Evolutionary conservation across 2,888 invertebrate species (phyloP).

Genomic region (Encarsia formosa): DNA sequence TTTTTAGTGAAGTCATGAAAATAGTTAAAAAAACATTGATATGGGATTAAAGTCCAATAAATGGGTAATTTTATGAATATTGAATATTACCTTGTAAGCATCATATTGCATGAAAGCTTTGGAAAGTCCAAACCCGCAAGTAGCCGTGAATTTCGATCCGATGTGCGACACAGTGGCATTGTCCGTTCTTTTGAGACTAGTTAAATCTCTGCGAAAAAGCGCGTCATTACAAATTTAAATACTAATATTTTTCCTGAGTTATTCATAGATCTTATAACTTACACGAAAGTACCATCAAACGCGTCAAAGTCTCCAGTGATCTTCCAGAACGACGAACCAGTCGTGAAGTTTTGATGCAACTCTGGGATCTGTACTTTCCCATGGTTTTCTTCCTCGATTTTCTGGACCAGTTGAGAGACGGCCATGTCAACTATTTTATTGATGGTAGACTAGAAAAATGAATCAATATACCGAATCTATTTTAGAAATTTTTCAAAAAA

Average conservation of each 20-base stretch:
- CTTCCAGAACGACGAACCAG: conserved; percentile 25
- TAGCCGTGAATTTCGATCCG: conserved; percentile 26
- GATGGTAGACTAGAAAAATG: conserved; percentile 12
- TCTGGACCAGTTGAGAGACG: conserved; percentile 18
- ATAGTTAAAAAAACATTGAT: too few relatives aligned
- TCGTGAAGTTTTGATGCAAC: conserved; percentile 24
- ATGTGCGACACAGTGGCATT: conserved; percentile 27
- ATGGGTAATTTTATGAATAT: neutral
- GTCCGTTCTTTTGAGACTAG: conserved; percentile 30
- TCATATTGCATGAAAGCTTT: conserved; percentile 26
- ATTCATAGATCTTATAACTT: neutral
- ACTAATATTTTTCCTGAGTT: neutral
- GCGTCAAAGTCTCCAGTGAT: conserved; percentile 28
- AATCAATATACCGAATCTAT: too few relatives aligned
- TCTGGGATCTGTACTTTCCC: conserved; percentile 29
- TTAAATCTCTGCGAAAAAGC: conserved; percentile 28
- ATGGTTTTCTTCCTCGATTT: conserved; percentile 19
- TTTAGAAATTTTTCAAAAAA: too few relatives aligned
- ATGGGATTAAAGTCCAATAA: too few relatives aligned
- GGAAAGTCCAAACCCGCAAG: conserved; percentile 30
- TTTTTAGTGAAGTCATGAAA: too few relatives aligned
- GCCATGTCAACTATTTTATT: conserved; percentile 29
- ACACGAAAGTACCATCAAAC: conserved; percentile 30
- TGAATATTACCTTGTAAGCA: conserved; percentile 33
- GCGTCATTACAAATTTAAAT: neutral